These are phyloP conservation scores for Leptura quadrifasciata DNA, from an alignment of 2,888 invertebrate species.

Conservation along the genomic window DNA sequence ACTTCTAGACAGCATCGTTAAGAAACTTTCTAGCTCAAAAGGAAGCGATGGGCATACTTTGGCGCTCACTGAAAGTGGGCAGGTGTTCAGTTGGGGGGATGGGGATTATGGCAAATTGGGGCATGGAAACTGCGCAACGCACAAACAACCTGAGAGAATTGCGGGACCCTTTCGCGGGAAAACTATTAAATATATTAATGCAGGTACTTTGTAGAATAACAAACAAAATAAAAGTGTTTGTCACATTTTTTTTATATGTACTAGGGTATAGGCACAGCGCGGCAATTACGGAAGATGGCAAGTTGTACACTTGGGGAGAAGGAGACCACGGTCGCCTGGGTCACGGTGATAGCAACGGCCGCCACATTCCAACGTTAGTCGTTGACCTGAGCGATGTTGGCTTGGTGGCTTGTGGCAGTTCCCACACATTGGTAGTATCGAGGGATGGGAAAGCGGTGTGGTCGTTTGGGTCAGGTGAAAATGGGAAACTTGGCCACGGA, in stretches of 20 bases:
- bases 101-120: constrained; percentile 78
- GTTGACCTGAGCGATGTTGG: constrained; percentile 77
- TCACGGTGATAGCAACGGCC: constrained; percentile 78
- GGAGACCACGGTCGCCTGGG: constrained; percentile 77
- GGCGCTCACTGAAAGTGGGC: constrained; percentile 75
- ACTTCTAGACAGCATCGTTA: constrained; percentile 75
- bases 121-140: constrained; percentile 75
- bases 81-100: constrained; percentile 78
- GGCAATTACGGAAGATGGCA: constrained; percentile 76
- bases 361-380: constrained; percentile 78
- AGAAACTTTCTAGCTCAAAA: constrained; percentile 76
- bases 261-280: constrained; percentile 77
- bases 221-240: not conserved
- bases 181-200: constrained; percentile 75
- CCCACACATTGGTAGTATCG: constrained; percentile 76
- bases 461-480: constrained; percentile 78
- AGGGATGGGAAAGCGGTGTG: constrained; percentile 76
- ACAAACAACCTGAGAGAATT: constrained; percentile 76
- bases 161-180: constrained; percentile 73
- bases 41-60: constrained; percentile 78
- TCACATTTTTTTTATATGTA: constrained; percentile 14
- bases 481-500: constrained; percentile 75
- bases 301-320: constrained; percentile 78
- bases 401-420: constrained; percentile 76
- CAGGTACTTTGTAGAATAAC: constrained; percentile 69